Conservation (phyloP, 1,140 invertebrate genomes). For the Cydia amplana region DNA sequence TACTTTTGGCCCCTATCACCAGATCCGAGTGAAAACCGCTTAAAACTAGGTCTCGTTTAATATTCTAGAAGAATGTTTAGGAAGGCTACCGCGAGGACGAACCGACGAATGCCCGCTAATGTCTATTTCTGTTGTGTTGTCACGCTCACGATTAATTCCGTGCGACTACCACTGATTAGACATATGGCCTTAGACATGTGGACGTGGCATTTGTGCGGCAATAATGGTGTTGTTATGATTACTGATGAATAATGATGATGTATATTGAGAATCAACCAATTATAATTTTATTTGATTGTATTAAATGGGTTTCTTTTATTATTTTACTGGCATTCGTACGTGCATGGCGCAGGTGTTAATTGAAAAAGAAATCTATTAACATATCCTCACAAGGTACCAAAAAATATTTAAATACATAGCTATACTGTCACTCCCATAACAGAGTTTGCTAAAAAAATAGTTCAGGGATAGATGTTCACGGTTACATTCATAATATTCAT, state of each 20-base stretch:
- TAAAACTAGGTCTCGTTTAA: not conserved
- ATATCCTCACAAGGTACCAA: too few species aligned
- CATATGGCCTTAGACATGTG: slow-evolving; percentile 33
- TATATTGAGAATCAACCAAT: not conserved
- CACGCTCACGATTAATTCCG: slow-evolving; percentile 42
- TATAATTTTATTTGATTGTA: too few species aligned
- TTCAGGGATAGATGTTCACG: too few species aligned
- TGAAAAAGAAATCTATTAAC: too few species aligned
- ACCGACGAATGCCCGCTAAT: slow-evolving; percentile 29
- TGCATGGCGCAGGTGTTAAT: too few species aligned
- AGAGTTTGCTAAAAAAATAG: too few species aligned
- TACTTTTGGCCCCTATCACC: not conserved
- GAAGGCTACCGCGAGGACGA: slow-evolving; percentile 35
- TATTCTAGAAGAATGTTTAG: slow-evolving; percentile 33
- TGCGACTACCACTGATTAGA: slow-evolving; percentile 32
- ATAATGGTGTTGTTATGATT: slow-evolving; percentile 7
- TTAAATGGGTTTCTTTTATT: too few species aligned
- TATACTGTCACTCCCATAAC: too few species aligned
- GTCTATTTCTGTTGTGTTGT: slow-evolving; percentile 43
- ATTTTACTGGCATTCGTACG: too few species aligned
- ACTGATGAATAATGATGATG: not conserved
- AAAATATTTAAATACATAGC: too few species aligned
- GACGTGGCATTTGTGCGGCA: not conserved
- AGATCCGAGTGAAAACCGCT: not conserved
- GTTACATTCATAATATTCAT: too few species aligned